Conservation (phyloP, 2,797 vertebrate genomes). For the Bryconaethiops microstoma region DNA sequence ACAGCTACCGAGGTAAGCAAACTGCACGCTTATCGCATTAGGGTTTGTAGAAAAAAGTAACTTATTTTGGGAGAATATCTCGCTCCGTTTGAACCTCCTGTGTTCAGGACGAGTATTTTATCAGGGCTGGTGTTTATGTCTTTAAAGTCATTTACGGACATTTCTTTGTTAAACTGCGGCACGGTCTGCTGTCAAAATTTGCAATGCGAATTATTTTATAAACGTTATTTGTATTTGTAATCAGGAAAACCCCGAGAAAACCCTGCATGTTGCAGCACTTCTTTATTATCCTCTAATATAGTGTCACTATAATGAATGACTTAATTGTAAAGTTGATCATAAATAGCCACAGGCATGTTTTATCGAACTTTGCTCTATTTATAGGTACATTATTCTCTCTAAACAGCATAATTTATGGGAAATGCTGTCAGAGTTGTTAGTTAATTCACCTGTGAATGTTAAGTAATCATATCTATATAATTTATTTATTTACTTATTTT, state of each 20-base stretch:
- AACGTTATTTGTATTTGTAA: neutral
- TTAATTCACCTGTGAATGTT: neutral
- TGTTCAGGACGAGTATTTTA: too few relatives aligned
- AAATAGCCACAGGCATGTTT: too few relatives aligned
- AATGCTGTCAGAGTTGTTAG: neutral
- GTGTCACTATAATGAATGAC: neutral
- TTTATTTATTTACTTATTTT: neutral
- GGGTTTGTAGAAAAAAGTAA: constrained; percentile 2
- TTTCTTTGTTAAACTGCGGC: neutral
- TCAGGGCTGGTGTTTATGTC: neutral
- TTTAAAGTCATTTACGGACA: neutral
- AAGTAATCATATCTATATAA: neutral
- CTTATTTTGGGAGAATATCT: neutral
- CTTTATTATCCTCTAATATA: neutral
- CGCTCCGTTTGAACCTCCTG: too few relatives aligned
- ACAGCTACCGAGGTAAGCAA: constrained; percentile 26
- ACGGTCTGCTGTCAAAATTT: neutral
- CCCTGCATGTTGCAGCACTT: too few relatives aligned
- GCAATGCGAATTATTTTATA: neutral
- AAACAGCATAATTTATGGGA: too few relatives aligned
- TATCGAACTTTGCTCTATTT: too few relatives aligned
- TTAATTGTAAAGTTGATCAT: neutral
- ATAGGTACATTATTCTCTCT: too few relatives aligned
- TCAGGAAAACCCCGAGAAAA: too few relatives aligned
- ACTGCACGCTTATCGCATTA: neutral